Base-by-base conservation (phyloP, 2,888 invertebrate genomes). In the Tinea trinotella region DNA sequence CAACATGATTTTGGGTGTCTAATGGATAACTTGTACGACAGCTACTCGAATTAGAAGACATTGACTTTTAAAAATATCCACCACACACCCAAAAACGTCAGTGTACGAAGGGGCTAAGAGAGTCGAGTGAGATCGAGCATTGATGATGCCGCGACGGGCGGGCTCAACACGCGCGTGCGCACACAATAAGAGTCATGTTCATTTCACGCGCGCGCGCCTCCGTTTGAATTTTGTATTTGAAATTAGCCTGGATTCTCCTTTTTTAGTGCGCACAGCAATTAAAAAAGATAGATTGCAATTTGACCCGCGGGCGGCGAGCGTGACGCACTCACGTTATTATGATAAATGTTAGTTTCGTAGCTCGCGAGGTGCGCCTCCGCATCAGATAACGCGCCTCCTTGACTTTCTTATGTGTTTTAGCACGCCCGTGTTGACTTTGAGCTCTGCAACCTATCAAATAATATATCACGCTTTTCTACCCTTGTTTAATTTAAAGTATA, bases 241-340 rank as follows among this genome's bases (percentile, higher is more conserved):
- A 74, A 71, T 75, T 69, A 74, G 74, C 67, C 66, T 61, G 71
- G 68, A 67, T 70, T 74, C 66, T 68, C 67, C 68, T 76, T 76
- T 62, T 80, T 78, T 74, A 75, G 74, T 70, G 70, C 73, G 66
- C 67, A 64, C 60, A 65, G 80, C 77, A 83, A 84, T 84, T 84
- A 84, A 78, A 82, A 80, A 81, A 83, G 81, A 83, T 80, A 74
- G 78, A 83, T 83, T 79, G 81, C 83, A 69, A 76, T 71, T 75
- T 83, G 84, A 85, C 83, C 84, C 70, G 77, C 75, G 74, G 64
- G 75, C 77, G 72, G 67, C 64, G 64, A 74, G 74, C 83, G 79
- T 84, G 80, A 83, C 84, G 78, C 34, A 67, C 67, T 70, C 66
- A 74, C 75, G 73, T 78, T 77, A 76, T 80, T 78, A 83, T 84